Conservation (phyloP, 2,888 invertebrate genomes). For the Octodonta nipae region DNA sequence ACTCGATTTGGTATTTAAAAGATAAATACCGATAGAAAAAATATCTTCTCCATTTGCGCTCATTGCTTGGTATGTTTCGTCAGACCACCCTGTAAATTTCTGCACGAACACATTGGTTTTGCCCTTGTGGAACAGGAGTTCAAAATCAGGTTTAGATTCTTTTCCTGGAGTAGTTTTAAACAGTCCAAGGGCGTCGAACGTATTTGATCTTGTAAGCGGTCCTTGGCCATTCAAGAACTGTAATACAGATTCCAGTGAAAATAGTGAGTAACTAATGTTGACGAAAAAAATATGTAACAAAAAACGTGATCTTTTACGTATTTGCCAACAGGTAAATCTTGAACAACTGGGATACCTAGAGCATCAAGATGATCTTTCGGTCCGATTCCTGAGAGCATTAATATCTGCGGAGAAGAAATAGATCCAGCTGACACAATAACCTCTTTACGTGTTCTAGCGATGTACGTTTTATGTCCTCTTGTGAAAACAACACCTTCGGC, state of each 20-base stretch:
- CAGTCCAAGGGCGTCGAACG: constrained; percentile 4
- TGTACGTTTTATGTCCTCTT: no score
- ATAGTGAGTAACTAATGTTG: background rate
- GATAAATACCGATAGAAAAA: no score
- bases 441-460: no score
- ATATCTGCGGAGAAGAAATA: constrained; percentile 42
- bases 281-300: constrained; percentile 15
- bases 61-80: no score
- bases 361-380: constrained; percentile 16
- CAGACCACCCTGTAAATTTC: no score
- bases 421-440: no score
- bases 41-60: no score
- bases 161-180: constrained; percentile 6
- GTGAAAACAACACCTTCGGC: no score
- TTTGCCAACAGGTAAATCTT: constrained; percentile 20
- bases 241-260: background rate
- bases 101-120: no score
- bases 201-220: constrained; percentile 3
- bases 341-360: constrained; percentile 16
- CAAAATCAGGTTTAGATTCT: background rate
- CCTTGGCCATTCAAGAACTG: constrained; percentile 3
- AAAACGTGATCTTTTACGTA: constrained; percentile 20
- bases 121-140: background rate
- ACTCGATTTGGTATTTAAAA: constrained; percentile 22
- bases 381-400: constrained; percentile 25